Base-by-base conservation (phyloP, 2,797 vertebrate species). In the Falco peregrinus region DNA sequence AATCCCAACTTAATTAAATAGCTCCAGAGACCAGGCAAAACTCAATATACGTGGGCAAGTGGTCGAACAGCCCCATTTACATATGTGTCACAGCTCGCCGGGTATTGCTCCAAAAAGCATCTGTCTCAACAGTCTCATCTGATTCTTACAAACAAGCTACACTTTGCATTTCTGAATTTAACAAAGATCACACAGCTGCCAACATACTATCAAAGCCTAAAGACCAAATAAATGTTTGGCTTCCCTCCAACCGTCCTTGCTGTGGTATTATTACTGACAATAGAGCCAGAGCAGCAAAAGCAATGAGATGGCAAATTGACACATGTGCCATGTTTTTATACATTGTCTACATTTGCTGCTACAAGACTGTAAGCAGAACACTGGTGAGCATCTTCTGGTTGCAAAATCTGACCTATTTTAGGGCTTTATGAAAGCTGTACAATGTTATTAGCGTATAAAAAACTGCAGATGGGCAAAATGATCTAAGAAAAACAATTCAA, bases 151-250 rank as follows among this genome's bases (percentile, higher is more conserved):
- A 96, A 95, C 96, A 95, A 95, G 95, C 90, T 77, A 82, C 96
- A 80, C 90, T 97, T 96, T 93, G 94, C 95, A 96, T 97, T 97
- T 96, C 37, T 95, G 94, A 96, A 92, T 96, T 93, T 93, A 90
- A 94, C 97, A 97, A 96, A 97, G 96, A 96, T 96, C 95, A 95
- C 94, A 87, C 96, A 97, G 96, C 96, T 97, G 96, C 96, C 96
- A 95, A 95, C 84, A 79, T 53, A 77, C 93, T 96, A 95, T 94
- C 95, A 94, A 96, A 96, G 96, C 90, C 95, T 95, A 95, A 97
- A 96, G 87, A 97, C 94, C 97, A 97, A 96, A 97, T 96, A 95
- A 97, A 95, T 5, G 73, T 84, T 94, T 97, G 97, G 96, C 97
- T 91, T 88, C 70, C 87, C 84, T 97, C 97, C 97, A 97, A 8